Evolutionary conservation across 1,140 invertebrate species (phyloP).

Genomic region (Gonatopus flavifemur): DNA sequence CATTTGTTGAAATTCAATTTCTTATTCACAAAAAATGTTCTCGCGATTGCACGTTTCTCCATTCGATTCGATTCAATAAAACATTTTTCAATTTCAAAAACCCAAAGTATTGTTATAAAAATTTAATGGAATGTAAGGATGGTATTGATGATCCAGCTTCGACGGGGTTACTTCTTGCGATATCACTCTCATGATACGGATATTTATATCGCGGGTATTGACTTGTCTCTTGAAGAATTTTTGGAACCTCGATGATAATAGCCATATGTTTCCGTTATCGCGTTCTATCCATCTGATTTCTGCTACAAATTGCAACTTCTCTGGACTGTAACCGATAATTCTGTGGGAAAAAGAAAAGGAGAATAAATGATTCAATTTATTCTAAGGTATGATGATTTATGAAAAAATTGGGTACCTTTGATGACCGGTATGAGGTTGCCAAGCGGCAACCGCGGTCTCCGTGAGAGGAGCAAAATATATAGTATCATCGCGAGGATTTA

Average conservation of each 20-base stretch:
- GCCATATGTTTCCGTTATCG: constrained; percentile 70
- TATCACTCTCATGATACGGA: constrained; percentile 65
- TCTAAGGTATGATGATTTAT: neutral
- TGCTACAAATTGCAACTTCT: constrained; percentile 73
- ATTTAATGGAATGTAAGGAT: constrained; percentile 14
- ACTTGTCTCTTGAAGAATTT: constrained; percentile 72
- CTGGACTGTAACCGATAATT: constrained; percentile 68
- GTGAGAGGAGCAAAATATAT: constrained; percentile 74
- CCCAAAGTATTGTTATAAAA: constrained; percentile 34
- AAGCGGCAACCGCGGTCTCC: constrained; percentile 76
- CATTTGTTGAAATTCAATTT: too few relatives aligned
- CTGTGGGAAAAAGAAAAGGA: constrained; percentile 55
- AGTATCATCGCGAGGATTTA: constrained; percentile 69
- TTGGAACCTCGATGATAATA: constrained; percentile 72
- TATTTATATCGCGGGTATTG: constrained; percentile 62
- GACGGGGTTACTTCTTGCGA: constrained; percentile 7
- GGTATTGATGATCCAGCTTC: constrained; percentile 9
- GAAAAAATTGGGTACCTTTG: constrained; percentile 58
- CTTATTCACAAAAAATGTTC: too few relatives aligned
- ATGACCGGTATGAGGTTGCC: constrained; percentile 70
- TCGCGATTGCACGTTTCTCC: too few relatives aligned
- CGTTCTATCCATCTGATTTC: constrained; percentile 67
- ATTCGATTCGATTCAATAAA: constrained; percentile 1
- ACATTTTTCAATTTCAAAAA: constrained; percentile 6
- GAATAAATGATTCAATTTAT: too few relatives aligned